Evolutionary conservation across 2,888 invertebrate species (phyloP), one percentile per base, ranked within the genome.

Genomic region (Standfussiana lucernea): DNA sequence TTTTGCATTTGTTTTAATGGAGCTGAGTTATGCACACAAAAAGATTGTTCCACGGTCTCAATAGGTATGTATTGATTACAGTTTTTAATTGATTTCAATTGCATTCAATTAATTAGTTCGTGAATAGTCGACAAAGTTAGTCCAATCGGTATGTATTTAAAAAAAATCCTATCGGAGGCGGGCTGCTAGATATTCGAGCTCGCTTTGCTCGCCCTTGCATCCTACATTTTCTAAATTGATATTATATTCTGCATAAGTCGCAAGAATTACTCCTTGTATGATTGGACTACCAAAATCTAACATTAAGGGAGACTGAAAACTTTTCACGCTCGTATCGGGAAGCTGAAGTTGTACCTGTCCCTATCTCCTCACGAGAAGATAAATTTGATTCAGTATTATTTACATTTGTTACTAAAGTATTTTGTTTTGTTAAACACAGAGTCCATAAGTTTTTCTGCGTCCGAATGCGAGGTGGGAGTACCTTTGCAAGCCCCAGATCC

Each of bases 1-100:
- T 78, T 56, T 62, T 83, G 79, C 50, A 10, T 64, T 8, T 82
- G 79, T 64, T 35, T n/a, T 8, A 21, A 40, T 0, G 67, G 62
- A 45, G 2, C 24, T 5, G 42, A 74, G 10, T 50, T 45, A 4
- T 78, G 82, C 37, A 71, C 70, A 2, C 42, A 50, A 35, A 83
- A 53, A 28, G 2, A 8, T 35, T 83, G 83, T 53, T 37, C 1
- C 69, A 7, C 6, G 4, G 6, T 15, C n/a, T 42, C 28, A 28
- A 28, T 0, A 7, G 0, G 56, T 56, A 56, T 28, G 56, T 56
- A 56, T 56, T 56, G 15, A 56, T 15, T 28, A 28, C n/a, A 28
- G 15, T 28, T 56, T 56, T 28, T 56, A 15, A 56, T 56, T 56
- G 6, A 28, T 56, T 56, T 56, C 15, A 56, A 15, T 56, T n/a